Evolutionary conservation across 2,113 vertebrate species (phyloP).

Genomic region (Numida meleagris): DNA sequence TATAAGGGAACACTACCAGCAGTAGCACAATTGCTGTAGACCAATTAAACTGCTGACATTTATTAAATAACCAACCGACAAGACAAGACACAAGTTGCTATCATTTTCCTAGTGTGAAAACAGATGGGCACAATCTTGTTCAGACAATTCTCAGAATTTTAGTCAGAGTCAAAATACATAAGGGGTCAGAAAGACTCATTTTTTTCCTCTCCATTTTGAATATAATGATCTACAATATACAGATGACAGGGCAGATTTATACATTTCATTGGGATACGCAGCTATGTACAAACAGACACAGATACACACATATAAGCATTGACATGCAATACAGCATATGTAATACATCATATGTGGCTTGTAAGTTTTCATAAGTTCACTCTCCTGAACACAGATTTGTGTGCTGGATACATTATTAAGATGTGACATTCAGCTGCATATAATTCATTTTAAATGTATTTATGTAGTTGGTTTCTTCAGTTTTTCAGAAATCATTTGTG

Average conservation of each 20-base stretch:
- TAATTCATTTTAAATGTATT: not conserved
- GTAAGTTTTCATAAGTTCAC: not conserved
- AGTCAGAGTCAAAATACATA: constrained; percentile 1
- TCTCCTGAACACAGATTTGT: not conserved
- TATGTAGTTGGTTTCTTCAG: not conserved
- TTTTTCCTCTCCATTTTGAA: not conserved
- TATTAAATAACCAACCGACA: constrained; percentile 41
- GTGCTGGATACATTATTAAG: not conserved
- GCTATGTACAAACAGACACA: not conserved
- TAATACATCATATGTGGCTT: not conserved
- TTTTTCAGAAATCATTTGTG: constrained; percentile 14
- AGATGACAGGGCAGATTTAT: not conserved
- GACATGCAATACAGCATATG: not conserved
- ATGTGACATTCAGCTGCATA: not conserved
- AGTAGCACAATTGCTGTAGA: not conserved
- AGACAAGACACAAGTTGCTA: constrained; percentile 7
- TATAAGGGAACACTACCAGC: not conserved
- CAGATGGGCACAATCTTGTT: constrained; percentile 40
- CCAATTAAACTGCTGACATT: constrained; percentile 52
- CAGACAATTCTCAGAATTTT: constrained; percentile 5
- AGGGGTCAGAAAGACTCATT: not conserved
- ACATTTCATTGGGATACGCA: not conserved
- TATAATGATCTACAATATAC: not conserved
- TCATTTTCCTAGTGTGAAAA: constrained; percentile 1
- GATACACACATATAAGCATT: not conserved